Evolutionary conservation across 2,888 invertebrate genomes (phyloP), one percentile per base, ranked within the genome.

Genomic region (Ormyrus thymus): DNA sequence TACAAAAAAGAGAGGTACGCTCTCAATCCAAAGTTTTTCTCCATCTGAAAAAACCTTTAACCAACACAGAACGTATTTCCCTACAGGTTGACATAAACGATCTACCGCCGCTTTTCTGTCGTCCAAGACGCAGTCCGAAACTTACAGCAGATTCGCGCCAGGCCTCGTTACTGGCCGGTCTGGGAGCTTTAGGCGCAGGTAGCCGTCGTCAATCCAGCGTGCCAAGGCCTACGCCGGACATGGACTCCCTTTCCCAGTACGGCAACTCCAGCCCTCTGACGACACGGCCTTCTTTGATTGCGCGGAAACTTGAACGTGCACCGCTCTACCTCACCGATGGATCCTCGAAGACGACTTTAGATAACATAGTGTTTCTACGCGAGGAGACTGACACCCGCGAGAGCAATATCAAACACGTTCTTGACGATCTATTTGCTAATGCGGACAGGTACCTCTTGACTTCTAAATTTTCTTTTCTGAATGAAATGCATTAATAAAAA

Each of bases 51-150:
- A 29, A 29, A 29, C 29, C 29, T 29, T 29, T 29, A 29, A 29
- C 0, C 4, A 29, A 29, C 29, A 4, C 4, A 4, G 29, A 29
- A 29, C 29, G 29, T 29, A 29, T 4, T 29, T 4, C 29, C 29
- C 29, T 29, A 15, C 73, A 89, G 89, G 89, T 89, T n/a, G 88
- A 89, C 76, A 84, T 88, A 5, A 86, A 85, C 65, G 89, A 88
- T 79, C 83, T 89, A 45, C 94, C 96, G 7, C 97, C 96, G 0
- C 90, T 97, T 64, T 97, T 97, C 90, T 96, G 96, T 86, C 93
- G 96, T 58, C 96, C 96, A 50, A 92, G 96, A 43, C 92, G 94
- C 82, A 96, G 95, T 89, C 96, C 96, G 0, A 94, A 95, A 84
- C 90, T 96, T 79, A 93, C 94, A 73, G 91, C 92, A n/a, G 95